Conservation (phyloP, 2,113 vertebrate genomes). For the Paratilapia polleni region DNA sequence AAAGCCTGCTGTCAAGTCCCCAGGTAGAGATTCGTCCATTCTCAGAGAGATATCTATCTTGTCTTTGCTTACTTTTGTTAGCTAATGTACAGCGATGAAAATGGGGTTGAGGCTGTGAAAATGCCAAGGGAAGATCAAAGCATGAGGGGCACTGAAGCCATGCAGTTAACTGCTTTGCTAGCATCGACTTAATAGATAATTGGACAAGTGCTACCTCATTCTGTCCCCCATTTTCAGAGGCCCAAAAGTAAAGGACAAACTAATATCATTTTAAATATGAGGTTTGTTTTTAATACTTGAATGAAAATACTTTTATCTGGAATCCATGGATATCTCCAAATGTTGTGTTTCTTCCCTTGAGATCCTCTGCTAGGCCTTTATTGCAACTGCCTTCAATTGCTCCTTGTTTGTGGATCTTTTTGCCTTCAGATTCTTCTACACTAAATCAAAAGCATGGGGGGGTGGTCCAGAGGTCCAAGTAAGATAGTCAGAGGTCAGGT, state of each 20-base stretch:
- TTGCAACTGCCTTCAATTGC: background rate
- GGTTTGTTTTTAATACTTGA: fast-evolving
- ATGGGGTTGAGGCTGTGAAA: slow-evolving; percentile 64
- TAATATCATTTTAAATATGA: background rate
- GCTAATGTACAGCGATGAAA: slow-evolving; percentile 67
- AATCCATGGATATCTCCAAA: too few relatives aligned
- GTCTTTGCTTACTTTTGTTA: slow-evolving; percentile 65
- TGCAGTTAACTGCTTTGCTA: slow-evolving; percentile 65
- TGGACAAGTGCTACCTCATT: slow-evolving; percentile 16
- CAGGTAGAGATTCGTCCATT: slow-evolving; percentile 62
- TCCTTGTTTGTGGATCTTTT: background rate
- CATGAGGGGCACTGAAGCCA: slow-evolving; percentile 42
- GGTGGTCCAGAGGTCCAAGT: background rate
- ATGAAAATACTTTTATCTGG: background rate
- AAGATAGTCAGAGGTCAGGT: background rate
- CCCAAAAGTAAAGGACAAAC: background rate
- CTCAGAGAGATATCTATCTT: slow-evolving; percentile 65
- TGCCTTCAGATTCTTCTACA: background rate
- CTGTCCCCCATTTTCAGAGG: background rate
- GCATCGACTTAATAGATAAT: slow-evolving; percentile 57
- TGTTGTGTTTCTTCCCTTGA: too few relatives aligned
- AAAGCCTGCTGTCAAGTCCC: slow-evolving; percentile 78
- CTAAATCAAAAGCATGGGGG: background rate
- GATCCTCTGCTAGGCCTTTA: too few relatives aligned
- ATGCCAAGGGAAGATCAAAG: slow-evolving; percentile 76